Base-by-base conservation (phyloP, 2,888 invertebrate genomes). In the Gibbula magus region DNA sequence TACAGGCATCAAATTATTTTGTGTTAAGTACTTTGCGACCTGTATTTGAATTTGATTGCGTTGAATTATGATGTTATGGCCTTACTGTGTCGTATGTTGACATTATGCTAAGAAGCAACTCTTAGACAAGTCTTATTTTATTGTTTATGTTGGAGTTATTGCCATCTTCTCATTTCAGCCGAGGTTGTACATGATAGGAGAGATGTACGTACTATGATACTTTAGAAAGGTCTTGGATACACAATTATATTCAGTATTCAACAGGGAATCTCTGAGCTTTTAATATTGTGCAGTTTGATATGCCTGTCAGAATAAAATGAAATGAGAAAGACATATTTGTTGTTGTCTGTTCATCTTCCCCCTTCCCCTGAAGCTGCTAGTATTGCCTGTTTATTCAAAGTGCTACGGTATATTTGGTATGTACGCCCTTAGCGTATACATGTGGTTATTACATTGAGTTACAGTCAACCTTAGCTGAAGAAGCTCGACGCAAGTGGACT, bases 231-330 rank as follows among this genome's bases (percentile, higher is more conserved):
- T 35, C 39, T 35, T 70, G 70, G 70, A 70, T 35, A 70, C 70
- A 39, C 32, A 32, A 70, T 39, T 32, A 70, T 35, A 70, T 70
- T 20, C 70, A 70, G 70, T 70, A 70, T 70, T 70, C 35, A 35
- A 39, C 35, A 35, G 20, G 29, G 70, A 70, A 70, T n/a, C 70
- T 39, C 70, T 20, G n/a, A 70, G 70, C 70, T 70, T 70, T 70
- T 70, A 70, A 70, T 70, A 70, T 70, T 70, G 70, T 70, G 70
- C 70, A 35, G 70, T 70, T 70, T 70, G 70, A 70, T 35, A 35
- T 70, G 70, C 70, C 29, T 70, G 70, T 70, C 70, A 32, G 32
- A 70, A 35, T 35, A 70, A 70, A 70, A 32, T 70, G 70, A 70
- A 70, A 70, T 70, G 70, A 70, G 61, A n/a, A 61, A 61, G 13